phyloP scores from a whole-genome alignment of 2,888 invertebrate genomes.

The Amitus sp. region DNA sequence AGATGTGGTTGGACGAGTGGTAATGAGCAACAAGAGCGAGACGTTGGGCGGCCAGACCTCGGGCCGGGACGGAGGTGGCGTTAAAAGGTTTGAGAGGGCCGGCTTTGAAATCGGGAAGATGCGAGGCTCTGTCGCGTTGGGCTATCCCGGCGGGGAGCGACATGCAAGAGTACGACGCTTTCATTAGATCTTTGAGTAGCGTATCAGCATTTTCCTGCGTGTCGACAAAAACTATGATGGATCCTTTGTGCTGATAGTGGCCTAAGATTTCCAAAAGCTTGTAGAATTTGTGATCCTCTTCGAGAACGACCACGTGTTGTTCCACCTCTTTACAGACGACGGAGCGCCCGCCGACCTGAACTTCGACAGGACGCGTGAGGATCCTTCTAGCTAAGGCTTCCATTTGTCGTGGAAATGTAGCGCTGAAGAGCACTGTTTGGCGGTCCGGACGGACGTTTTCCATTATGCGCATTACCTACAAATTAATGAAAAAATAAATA shows the following conservation, averaged over 20 bases:
- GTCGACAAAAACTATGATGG: constrained; percentile 96
- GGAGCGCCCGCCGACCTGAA: constrained; percentile 95
- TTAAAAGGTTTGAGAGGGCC: constrained; percentile 93
- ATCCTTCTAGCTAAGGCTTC: constrained; percentile 96
- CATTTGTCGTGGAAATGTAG: constrained; percentile 99
- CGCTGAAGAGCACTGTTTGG: constrained; percentile 99
- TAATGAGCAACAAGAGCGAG: constrained; percentile 97
- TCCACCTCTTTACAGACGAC: constrained; percentile 98
- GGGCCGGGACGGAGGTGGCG: constrained; percentile 97
- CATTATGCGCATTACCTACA: constrained; percentile 96
- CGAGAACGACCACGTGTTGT: constrained; percentile 91
- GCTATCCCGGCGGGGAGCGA: constrained; percentile 99
- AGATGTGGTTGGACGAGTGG: constrained; percentile 99
- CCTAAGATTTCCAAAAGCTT: constrained; percentile 98
- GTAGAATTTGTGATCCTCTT: constrained; percentile 97
- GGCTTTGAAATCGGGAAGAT: constrained; percentile 96
- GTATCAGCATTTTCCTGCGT: constrained; percentile 98
- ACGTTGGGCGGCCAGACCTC: constrained; percentile 98
- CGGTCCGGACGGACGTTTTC: constrained; percentile 97
- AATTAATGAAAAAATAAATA: too few species aligned
- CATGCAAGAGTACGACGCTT: constrained; percentile 95
- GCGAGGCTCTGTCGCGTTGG: constrained; percentile 98
- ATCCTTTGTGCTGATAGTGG: constrained; percentile 90
- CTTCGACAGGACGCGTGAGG: constrained; percentile 94
- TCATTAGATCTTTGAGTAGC: constrained; percentile 92